Base-by-base conservation (phyloP, 1,140 invertebrate genomes). In the Charaxes varanes region DNA sequence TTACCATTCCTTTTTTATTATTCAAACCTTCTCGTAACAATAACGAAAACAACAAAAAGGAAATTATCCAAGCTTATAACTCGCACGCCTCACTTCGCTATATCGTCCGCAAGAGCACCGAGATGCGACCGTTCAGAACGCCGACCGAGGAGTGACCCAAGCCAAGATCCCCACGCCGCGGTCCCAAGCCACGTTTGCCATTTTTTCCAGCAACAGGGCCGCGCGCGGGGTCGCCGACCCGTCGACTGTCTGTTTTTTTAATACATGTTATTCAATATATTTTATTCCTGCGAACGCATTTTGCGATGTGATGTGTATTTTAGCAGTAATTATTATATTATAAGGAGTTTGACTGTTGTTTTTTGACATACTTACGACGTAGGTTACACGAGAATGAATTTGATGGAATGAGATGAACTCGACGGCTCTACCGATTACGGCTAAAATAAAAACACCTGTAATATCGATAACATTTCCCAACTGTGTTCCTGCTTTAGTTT, bases 251-350 rank as follows among this genome's bases (percentile, higher is more conserved):
- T 81, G 85, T 81, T 85, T 87, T 86, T 87, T 87, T 86, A 88
- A 86, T 88, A 87, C 87, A 89, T 89, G 88, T 90, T 90, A 89
- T 89, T 86, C 87, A 87, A 85, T 90, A 90, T 91, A 90, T 90
- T 90, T 89, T 90, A 90, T 90, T 90, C 87, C 88, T 89, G 88
- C 88, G 89, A 87, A 90, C 89, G 88, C 89, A 89, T 88, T 88
- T 90, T 90, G 89, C 90, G 89, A 90, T 89, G 89, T 90, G 89
- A 90, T 90, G 88, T 90, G 88, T 90, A 90, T 90, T 90, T 90
- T 90, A 90, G 90, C 89, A 86, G 87, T 90, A 88, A 88, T 87
- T 87, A 84, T 80, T 79, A 79, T 81, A 77, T 78, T 85, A 71
- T 87, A 87, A 86, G 85, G 81, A 86, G 86, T 86, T 86, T 74